Percentiles rank a stretch among this genome's conserved stretches.
Evolutionary conservation across 1,140 invertebrate genomes (phyloP).

Genomic region (Dryas iulia): DNA sequence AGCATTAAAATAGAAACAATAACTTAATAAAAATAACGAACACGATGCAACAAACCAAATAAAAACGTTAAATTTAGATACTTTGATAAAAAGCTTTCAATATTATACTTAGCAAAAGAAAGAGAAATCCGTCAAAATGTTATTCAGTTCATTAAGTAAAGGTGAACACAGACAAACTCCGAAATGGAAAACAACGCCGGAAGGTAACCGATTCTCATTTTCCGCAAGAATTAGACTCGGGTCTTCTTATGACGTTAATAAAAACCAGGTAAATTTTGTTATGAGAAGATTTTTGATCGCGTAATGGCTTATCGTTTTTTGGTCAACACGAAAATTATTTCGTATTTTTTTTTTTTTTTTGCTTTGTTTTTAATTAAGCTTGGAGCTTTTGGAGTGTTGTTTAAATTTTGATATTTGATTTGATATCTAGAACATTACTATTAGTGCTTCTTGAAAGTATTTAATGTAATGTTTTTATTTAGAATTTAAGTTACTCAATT

Average conservation of each 20-base stretch:
- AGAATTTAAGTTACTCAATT: too few species aligned
- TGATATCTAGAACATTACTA: too few species aligned
- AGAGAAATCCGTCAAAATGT: conserved; percentile 4
- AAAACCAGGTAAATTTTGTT: conserved; percentile 19
- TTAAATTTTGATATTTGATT: too few species aligned
- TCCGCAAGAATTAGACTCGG: too few species aligned
- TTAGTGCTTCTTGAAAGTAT: too few species aligned
- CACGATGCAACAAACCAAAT: too few species aligned
- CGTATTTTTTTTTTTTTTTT: not conserved
- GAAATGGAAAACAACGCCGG: conserved; percentile 11
- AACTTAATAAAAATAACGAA: too few species aligned
- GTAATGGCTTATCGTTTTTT: not conserved
- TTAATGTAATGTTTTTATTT: too few species aligned
- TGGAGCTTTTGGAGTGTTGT: too few species aligned
- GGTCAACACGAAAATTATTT: not conserved
- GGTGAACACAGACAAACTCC: conserved; percentile 9
- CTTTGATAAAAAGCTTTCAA: too few species aligned
- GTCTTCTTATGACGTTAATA: conserved; percentile 10
- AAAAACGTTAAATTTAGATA: too few species aligned
- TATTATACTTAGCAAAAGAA: not conserved
- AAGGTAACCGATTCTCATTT: conserved; percentile 20
- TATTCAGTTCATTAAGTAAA: conserved; percentile 15
- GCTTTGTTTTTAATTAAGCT: not conserved
- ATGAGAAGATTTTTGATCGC: conserved; percentile 11
- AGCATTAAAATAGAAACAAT: too few species aligned